phyloP scores from a whole-genome alignment of 2,113 vertebrate species.

The Heptranchias perlo region DNA sequence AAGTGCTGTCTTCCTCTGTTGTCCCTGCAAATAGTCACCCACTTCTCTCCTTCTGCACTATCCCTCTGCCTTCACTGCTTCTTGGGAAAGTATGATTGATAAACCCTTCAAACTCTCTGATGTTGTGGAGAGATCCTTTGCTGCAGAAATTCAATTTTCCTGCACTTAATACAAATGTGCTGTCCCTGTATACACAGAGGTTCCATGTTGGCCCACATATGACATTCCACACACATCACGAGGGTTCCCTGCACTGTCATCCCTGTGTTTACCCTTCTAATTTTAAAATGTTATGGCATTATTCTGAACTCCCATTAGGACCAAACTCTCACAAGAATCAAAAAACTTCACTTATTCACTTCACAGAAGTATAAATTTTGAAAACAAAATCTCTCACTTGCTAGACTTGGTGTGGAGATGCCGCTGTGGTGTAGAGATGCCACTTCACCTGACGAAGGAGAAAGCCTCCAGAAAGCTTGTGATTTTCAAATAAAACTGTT shows the following conservation, averaged over 20 bases:
- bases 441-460: no score
- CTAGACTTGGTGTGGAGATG: no score
- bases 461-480: no score
- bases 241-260: neutral
- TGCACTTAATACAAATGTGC: no score
- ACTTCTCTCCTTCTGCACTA: neutral
- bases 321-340: neutral
- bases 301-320: neutral
- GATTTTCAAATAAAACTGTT: no score
- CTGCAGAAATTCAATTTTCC: no score
- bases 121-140: no score
- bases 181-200: no score
- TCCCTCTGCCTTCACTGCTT: neutral
- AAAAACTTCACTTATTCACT: neutral
- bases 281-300: neutral
- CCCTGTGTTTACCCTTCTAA: neutral
- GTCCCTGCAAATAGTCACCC: neutral
- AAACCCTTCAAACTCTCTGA: no score
- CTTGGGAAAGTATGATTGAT: neutral
- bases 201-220: no score
- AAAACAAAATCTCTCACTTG: neutral
- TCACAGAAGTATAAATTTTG: neutral
- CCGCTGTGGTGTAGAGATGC: no score
- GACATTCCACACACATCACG: no score
- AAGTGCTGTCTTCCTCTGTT: neutral